Percentiles rank a stretch among this genome's conserved stretches.
phyloP scores from a whole-genome alignment of 2,113 vertebrate genomes.

The Amazona vittata region DNA sequence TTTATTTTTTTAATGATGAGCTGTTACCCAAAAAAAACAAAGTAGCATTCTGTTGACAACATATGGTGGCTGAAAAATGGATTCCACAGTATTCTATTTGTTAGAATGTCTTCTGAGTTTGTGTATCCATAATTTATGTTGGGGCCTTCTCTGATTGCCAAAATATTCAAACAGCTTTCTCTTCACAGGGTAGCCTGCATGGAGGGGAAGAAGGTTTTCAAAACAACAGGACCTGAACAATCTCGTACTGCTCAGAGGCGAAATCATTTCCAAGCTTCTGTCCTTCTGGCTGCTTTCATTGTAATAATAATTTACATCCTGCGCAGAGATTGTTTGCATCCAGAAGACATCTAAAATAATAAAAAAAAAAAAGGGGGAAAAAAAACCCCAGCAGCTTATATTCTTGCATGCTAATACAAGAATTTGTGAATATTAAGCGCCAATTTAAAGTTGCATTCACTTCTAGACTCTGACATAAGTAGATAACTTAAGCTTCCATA shows the following conservation, averaged over 20 bases:
- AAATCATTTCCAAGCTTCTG: slow-evolving; percentile 80
- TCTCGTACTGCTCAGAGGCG: slow-evolving; percentile 76
- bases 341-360: slow-evolving; percentile 46
- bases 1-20: slow-evolving; percentile 77
- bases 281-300: slow-evolving; percentile 80
- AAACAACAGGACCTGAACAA: slow-evolving; percentile 80
- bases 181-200: slow-evolving; percentile 73
- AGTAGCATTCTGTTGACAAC: slow-evolving; percentile 80
- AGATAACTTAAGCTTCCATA: slow-evolving; percentile 46
- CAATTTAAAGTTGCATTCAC: slow-evolving; percentile 58
- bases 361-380: not conserved
- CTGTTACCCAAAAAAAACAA: slow-evolving; percentile 76
- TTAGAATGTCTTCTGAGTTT: slow-evolving; percentile 77
- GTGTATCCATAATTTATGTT: slow-evolving; percentile 80
- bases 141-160: slow-evolving; percentile 74
- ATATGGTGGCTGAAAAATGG: slow-evolving; percentile 79
- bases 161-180: slow-evolving; percentile 79
- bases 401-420: slow-evolving; percentile 69
- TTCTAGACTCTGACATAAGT: slow-evolving; percentile 7
- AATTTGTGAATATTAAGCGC: slow-evolving; percentile 68
- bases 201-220: slow-evolving; percentile 75
- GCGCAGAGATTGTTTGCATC: slow-evolving; percentile 69
- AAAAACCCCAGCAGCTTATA: slow-evolving; percentile 26
- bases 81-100: slow-evolving; percentile 75
- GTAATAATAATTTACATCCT: slow-evolving; percentile 79